These are phyloP conservation scores for Oenanthe oenanthe DNA, from an alignment of 2,113 vertebrate genomes.

Conservation along the genomic window DNA sequence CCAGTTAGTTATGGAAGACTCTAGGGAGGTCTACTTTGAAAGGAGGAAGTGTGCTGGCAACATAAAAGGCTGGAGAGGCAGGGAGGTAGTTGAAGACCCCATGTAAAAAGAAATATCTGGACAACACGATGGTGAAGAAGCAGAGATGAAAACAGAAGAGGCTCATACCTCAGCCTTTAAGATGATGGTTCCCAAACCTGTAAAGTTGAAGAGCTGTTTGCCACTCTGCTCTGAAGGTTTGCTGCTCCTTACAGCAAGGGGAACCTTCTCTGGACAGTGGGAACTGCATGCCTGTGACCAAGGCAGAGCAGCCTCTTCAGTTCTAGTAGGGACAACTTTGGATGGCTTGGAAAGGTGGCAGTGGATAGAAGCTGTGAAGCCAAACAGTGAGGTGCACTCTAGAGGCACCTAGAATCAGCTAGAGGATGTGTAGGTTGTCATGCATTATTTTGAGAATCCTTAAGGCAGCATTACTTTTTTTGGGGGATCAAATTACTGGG, in stretches of 20 bases:
- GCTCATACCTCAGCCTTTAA: neutral
- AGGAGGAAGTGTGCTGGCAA: neutral
- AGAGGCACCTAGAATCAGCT: neutral
- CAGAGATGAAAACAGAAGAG: neutral
- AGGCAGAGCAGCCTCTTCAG: neutral
- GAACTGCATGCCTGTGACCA: neutral
- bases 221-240: neutral
- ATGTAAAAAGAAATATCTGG: neutral
- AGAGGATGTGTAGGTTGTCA: neutral
- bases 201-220: neutral
- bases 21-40: neutral
- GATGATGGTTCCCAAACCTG: neutral
- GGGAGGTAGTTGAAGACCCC: neutral
- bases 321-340: neutral
- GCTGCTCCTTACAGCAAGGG: neutral
- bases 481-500: neutral
- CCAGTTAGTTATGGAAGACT: neutral
- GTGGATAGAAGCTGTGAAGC: neutral
- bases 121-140: neutral
- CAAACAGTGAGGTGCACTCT: neutral
- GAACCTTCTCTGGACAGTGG: neutral
- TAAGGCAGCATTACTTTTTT: neutral
- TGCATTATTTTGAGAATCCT: neutral
- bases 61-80: neutral
- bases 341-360: neutral